Evolutionary conservation across 2,888 invertebrate species (phyloP), one percentile per base, ranked within the genome.

Genomic region (Cephus pulcher): DNA sequence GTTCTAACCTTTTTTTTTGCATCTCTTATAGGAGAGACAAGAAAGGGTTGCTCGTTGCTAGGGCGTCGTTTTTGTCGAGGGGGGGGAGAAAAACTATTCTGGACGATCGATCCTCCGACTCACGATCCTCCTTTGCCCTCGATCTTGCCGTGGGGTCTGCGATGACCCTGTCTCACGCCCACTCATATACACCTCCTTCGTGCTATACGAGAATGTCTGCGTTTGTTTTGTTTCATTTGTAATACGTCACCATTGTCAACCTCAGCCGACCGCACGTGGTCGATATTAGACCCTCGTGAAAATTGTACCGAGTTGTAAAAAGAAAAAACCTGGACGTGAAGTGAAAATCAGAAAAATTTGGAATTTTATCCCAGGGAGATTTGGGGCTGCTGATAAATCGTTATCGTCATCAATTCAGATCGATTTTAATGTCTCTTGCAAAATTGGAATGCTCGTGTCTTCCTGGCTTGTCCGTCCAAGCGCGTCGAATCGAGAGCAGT

Each of bases 91-190:
- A 34, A 33, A 71, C 33, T 32, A 71, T 15, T n/a, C 34, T 71
- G 32, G 32, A 71, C 34, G 12, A 71, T 71, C 71, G 71, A 71
- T 71, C 33, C 71, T 71, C 12, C 71, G 12, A 71, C 33, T 71
- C 33, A 71, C 32, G 33, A 56, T 56, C 56, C 56, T 56, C 23
- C 23, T 56, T 56, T 56, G 23, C 56, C 15, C 56, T 56, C 56
- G 56, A 56, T 56, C 56, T 56, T 23, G 12, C 32, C 12, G 32
- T 34, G 71, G 71, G 12, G 33, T 71, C 32, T 34, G 71, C 32
- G 32, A 71, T 34, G 71, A 71, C 71, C 71, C 71, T 71, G 71
- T 33, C 34, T 71, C 32, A 71, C 71, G 71, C 71, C 34, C 56
- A 56, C 56, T 56, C 56, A 56, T 56, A 56, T 23, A 56, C 56